Base-by-base conservation (phyloP, 92 coral and sea anemone species). In the Galaxea fascicularis region DNA sequence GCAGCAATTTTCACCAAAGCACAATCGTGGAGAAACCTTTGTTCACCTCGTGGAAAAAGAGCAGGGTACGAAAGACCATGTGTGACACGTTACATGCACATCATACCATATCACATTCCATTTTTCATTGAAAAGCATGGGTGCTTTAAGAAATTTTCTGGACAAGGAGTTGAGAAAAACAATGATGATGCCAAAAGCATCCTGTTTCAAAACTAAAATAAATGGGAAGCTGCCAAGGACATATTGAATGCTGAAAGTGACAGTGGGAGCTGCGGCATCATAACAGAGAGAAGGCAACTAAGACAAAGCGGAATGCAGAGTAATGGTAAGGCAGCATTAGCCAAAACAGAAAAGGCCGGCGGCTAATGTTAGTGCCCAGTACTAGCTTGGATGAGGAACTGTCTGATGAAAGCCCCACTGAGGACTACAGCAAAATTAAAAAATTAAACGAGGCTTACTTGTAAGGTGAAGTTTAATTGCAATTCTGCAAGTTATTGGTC, bases 51-150 rank as follows among this genome's bases (percentile, higher is more conserved):
- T 15, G 91, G 86, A n/a, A 51, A 15, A 21, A 58, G 70, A 4
- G 51, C 80, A 74, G 92, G 95, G 57, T 84, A 88, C 76, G 64
- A 62, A 13, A 79, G 88, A 76, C 45, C 84, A 41, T 31, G 90
- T 30, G 76, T 91, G 4, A 87, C 94, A 18, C 91, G 89, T 16
- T 87, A 90, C 87, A 90, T 87, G 94, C 94, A 87, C 65, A 29
- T 56, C 18, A 77, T 90, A 22, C 16, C 77, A 11, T 87, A 90
- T 24, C 91, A 87, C 65, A 8, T 91, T 21, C 89, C 86, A 10
- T 82, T 77, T 63, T 82, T 90, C 28, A 46, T 91, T 46, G 24
- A 78, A 8, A 82, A 26, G 84, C 91, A 87, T 73, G 86, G 91
- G 2, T 87, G 86, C 18, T 29, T 91, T 20, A 91, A 86, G 63